These are phyloP conservation scores for Tinea trinotella DNA, from an alignment of 2,888 invertebrate genomes.

Conservation along the genomic window DNA sequence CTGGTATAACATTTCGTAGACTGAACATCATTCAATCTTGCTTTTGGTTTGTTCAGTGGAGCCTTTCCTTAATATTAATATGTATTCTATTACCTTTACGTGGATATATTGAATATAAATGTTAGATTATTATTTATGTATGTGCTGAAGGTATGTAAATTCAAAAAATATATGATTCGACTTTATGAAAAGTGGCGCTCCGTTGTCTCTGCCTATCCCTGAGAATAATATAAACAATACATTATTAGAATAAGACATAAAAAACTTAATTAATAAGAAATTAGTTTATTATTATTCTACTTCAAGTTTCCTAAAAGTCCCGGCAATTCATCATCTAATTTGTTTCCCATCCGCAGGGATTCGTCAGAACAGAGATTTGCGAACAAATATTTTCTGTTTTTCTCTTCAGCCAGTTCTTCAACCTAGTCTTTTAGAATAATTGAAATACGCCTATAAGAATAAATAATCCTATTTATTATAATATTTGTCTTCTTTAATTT, in stretches of 20 bases:
- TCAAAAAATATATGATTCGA: too few species aligned
- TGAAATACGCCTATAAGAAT: too few species aligned
- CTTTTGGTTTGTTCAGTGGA: background rate
- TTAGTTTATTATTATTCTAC: conserved; percentile 18
- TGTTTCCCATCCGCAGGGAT: conserved; percentile 19
- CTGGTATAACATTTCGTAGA: background rate
- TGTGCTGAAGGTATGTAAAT: too few species aligned
- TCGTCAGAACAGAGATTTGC: conserved; percentile 20
- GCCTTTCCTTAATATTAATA: conserved; percentile 1
- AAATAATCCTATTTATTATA: too few species aligned
- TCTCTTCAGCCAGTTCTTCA: conserved; percentile 2
- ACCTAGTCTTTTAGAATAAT: conserved; percentile 6
- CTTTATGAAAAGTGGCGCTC: too few species aligned
- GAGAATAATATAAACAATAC: too few species aligned
- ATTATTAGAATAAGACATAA: too few species aligned
- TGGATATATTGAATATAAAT: too few species aligned
- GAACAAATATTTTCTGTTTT: conserved; percentile 18
- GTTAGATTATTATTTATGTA: too few species aligned
- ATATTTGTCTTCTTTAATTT: too few species aligned
- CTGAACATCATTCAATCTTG: background rate
- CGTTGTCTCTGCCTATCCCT: too few species aligned
- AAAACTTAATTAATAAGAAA: background rate
- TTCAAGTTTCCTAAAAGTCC: conserved; percentile 23
- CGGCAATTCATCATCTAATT: conserved; percentile 20
- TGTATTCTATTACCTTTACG: too few species aligned